Base-by-base conservation (phyloP, 2,113 vertebrate genomes). In the Vombatus ursinus region DNA sequence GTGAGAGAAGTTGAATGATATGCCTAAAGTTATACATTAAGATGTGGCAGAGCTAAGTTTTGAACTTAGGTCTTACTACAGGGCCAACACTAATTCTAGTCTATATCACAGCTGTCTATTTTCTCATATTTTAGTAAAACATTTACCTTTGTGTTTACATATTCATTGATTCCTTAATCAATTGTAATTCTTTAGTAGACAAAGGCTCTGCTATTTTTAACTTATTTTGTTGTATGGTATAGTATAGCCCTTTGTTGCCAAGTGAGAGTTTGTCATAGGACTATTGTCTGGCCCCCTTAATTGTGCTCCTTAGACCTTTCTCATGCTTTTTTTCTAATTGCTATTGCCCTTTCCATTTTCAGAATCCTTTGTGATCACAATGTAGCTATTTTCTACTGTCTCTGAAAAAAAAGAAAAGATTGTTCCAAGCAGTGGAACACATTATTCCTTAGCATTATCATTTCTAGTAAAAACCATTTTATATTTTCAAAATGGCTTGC, bases 381-480 rank as follows among this genome's bases (percentile, higher is more conserved):
- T 89, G 68, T 89, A 48, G 52, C 53, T 93, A 31, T 94, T 94
- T 94, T 94, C 94, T 61, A 94, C 90, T 90, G 90, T 93, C 90
- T 95, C 91, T 23, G 61, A 93, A 89, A 97, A 54, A 53, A 53
- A 53, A 52, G 14, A 19, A 52, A 84, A 96, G 37, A 93, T 93
- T 57, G 68, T 93, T 95, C 24, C 94, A 92, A 37, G 95, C 52
- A 22, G 50, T 93, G n/a, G 68, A 57, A 90, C 95, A 52, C n/a
- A n/a, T 91, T 93, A 94, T 52, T 49, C 57, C 92, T 92, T 44
- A 89, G 92, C 47, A 48, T 93, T 93, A 44, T 84, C 68, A 94
- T 94, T 96, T 97, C 92, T 93, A 93, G 77, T 96, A 44, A 92
- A 54, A 90, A 48, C 50, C 93, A 95, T 54, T 96, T 95, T 53